These are phyloP conservation scores for Irena cyanogastra DNA, from an alignment of 2,113 vertebrate genomes.

Conservation along the genomic window DNA sequence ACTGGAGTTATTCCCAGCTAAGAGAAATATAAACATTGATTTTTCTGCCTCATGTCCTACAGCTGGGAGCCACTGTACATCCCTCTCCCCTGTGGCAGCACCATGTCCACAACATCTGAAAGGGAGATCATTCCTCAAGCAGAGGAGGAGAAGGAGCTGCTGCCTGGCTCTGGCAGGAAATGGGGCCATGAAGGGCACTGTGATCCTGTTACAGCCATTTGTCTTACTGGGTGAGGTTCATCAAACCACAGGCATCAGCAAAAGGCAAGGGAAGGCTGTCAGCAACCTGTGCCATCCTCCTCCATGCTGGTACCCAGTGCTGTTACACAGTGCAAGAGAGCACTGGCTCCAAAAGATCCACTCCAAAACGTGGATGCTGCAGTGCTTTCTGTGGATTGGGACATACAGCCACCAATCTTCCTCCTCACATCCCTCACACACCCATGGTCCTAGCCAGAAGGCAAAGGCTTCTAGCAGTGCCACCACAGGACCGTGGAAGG, in stretches of 20 bases:
- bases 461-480: neutral
- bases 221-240: neutral
- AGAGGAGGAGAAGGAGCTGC: neutral
- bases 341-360: neutral
- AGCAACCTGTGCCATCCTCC: neutral
- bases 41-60: constrained; percentile 20
- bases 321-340: fast-evolving
- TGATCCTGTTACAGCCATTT: neutral
- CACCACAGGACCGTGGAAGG: neutral
- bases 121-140: neutral
- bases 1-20: neutral
- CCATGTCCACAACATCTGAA: neutral
- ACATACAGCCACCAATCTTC: neutral
- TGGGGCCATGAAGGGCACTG: neutral
- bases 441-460: neutral
- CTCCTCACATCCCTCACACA: neutral
- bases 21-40: constrained; percentile 40
- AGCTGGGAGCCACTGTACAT: neutral
- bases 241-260: neutral
- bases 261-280: neutral
- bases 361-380: fast-evolving
- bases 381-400: neutral
- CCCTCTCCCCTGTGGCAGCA: neutral
- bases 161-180: neutral
- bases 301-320: neutral